These are phyloP conservation scores for Brachyalestes nurse DNA, from an alignment of 2,797 vertebrate species.

Conservation along the genomic window DNA sequence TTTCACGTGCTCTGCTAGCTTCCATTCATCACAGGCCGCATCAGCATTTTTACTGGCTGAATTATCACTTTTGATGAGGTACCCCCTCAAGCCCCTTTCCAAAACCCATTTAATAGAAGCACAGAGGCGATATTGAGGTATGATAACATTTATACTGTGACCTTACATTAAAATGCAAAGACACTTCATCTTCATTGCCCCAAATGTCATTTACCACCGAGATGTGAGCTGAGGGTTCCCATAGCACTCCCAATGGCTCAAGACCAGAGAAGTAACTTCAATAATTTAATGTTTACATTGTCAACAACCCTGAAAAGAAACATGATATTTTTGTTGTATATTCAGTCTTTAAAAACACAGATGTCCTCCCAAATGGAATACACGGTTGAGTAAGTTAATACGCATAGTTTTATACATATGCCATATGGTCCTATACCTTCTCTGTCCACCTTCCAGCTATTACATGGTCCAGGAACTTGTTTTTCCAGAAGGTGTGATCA, in stretches of 20 bases:
- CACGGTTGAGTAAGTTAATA: conserved; percentile 42
- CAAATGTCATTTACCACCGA: conserved; percentile 29
- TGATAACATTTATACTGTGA: conserved; percentile 80
- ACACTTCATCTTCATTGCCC: conserved; percentile 64
- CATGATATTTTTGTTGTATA: conserved; percentile 65
- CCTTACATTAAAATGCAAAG: conserved; percentile 79
- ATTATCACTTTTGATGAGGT: neutral
- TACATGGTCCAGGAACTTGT: conserved; percentile 11
- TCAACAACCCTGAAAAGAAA: conserved; percentile 66
- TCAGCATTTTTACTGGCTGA: too few relatives aligned
- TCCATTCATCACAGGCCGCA: neutral
- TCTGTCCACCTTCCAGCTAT: neutral
- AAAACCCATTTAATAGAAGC: conserved; percentile 54
- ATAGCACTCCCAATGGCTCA: conserved; percentile 48
- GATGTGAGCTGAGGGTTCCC: conserved; percentile 38
- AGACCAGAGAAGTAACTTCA: conserved; percentile 72
- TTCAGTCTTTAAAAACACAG: conserved; percentile 59
- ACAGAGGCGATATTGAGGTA: conserved; percentile 57
- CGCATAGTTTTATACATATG: conserved; percentile 44
- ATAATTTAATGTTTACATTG: conserved; percentile 77
- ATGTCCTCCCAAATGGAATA: conserved; percentile 49
- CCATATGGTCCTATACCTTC: conserved; percentile 2
- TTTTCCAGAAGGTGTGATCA: conserved; percentile 2
- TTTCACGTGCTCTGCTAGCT: neutral
- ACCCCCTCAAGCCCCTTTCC: neutral